Base-by-base conservation (phyloP, 2,113 vertebrate species). In the Leptodactylus fuscus region DNA sequence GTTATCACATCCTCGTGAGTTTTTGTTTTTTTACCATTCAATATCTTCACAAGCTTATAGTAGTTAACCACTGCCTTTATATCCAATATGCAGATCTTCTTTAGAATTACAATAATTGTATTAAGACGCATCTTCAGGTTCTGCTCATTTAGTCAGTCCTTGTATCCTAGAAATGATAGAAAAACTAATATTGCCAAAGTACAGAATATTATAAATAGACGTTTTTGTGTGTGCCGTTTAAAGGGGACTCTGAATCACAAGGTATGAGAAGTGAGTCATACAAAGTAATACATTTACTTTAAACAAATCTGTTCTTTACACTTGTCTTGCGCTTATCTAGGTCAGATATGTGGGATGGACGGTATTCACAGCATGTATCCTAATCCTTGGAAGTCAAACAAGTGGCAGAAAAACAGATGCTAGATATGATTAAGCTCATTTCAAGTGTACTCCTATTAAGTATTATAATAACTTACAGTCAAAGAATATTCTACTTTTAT, bases 331-430 rank as follows among this genome's bases (percentile, higher is more conserved):
- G 36, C 32, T 36, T 69, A 36, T 69, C 65, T 69, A 69, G 65
- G 65, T 69, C 65, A 36, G 32, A 69, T 69, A 32, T 36, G 65
- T 69, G 65, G 65, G 65, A 69, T 36, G 29, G 65, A 69, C 65
- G 36, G 29, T 18, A 16, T 69, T 65, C 60, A 65, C 60, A 65
- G 60, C 60, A 65, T 65, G 60, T 13, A 65, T 65, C 60, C 60
- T 32, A 65, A 65, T 65, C 60, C 15, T 29, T 36, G 65, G 15
- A 36, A 69, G 65, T 34, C 32, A 36, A 69, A 18, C 65, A 69
- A 69, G 20, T 36, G 32, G 34, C 65, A 69, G 18, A 18, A 22
- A 69, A 69, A 12, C 32, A 69, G 65, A 69, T 69, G 65, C 65
- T 69, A 69, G 32, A 36, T 69, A 69, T 69, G 65, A 69, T 69